Evolutionary conservation across 2,888 invertebrate species (phyloP).

Genomic region (Copidosoma aretas): DNA sequence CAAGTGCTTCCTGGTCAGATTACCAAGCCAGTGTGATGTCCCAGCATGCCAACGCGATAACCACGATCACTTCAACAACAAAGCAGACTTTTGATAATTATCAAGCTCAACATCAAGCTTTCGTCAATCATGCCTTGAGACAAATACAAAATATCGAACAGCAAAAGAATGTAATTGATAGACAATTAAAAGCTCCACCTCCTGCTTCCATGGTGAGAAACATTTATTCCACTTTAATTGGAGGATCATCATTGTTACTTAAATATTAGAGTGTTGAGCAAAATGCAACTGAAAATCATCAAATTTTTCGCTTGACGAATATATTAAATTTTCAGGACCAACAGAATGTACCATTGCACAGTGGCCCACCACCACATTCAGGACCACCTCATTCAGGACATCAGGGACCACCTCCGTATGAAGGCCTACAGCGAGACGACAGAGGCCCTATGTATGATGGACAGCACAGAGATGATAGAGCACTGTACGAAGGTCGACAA

Average conservation of each 20-base stretch:
- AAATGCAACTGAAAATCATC: no score
- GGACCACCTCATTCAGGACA: slow-evolving; percentile 37
- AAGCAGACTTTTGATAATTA: slow-evolving; percentile 87
- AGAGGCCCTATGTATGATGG: no score
- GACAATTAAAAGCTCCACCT: slow-evolving; percentile 63
- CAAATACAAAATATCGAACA: slow-evolving; percentile 86
- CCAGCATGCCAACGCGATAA: slow-evolving; percentile 79
- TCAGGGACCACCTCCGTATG: slow-evolving; percentile 3
- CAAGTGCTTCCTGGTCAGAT: slow-evolving; percentile 85
- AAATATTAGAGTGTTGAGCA: no score
- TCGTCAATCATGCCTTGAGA: slow-evolving; percentile 87
- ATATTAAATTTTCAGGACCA: slow-evolving; percentile 43
- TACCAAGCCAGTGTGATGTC: slow-evolving; percentile 86
- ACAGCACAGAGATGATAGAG: no score
- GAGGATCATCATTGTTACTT: no score
- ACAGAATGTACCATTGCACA: slow-evolving; percentile 50
- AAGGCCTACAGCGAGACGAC: not conserved
- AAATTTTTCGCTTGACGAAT: slow-evolving; percentile 1
- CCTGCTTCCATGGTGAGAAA: slow-evolving; percentile 55
- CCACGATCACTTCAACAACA: slow-evolving; percentile 79
- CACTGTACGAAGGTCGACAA: no score
- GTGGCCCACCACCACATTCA: slow-evolving; percentile 52
- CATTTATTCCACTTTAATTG: slow-evolving; percentile 5
- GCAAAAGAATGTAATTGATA: slow-evolving; percentile 74
- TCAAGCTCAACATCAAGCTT: slow-evolving; percentile 94